Conservation (phyloP, 2,888 invertebrate species). For the Trachelus troglodyta region DNA sequence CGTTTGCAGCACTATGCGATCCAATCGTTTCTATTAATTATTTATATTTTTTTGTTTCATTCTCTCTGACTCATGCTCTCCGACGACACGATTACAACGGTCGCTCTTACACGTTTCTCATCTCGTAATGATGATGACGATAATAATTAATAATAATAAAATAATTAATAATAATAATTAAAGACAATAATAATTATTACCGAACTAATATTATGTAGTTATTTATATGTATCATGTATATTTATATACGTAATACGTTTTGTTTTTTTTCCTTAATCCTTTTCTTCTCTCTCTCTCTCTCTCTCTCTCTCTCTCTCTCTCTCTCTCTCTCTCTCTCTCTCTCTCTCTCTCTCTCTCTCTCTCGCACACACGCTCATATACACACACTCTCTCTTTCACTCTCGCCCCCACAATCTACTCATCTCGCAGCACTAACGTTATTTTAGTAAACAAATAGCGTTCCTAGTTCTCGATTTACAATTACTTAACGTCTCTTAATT, state of each 20-base stretch:
- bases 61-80: constrained; percentile 5
- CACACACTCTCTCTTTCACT: constrained; percentile 7
- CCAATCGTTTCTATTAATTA: constrained; percentile 26
- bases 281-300: constrained; percentile 20
- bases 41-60: constrained; percentile 2
- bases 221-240: constrained; percentile 39
- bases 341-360: too few species aligned
- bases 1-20: constrained; percentile 52
- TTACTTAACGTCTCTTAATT: constrained; percentile 51
- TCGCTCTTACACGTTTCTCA: constrained; percentile 29
- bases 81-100: background rate
- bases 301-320: background rate
- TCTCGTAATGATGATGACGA: constrained; percentile 45
- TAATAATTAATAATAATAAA: constrained; percentile 46
- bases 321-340: constrained; percentile 13
- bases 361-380: constrained; percentile 2
- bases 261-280: constrained; percentile 32
- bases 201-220: constrained; percentile 53
- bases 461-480: constrained; percentile 55
- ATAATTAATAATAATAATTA: constrained; percentile 40
- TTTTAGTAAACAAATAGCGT: constrained; percentile 57
- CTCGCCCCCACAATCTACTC: constrained; percentile 23
- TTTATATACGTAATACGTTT: constrained; percentile 47
- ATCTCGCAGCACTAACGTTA: constrained; percentile 37
- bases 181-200: constrained; percentile 47